Evolutionary conservation across 2,113 vertebrate genomes (phyloP).

Genomic region (Tetrao urogallus): DNA sequence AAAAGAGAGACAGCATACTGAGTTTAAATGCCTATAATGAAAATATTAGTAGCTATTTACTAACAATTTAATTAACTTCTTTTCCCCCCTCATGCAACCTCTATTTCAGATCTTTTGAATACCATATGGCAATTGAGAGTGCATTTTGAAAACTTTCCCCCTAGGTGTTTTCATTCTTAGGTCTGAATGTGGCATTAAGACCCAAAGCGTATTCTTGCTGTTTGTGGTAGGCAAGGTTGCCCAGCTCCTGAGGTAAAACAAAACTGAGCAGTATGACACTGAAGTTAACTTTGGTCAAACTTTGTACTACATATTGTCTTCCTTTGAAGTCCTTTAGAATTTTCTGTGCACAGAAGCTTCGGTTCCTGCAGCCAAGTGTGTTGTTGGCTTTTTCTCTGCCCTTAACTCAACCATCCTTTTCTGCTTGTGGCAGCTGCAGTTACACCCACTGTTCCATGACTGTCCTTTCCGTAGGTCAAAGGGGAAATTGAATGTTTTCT

Average conservation of each 20-base stretch:
- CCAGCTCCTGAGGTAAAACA: background rate
- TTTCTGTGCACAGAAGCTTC: background rate
- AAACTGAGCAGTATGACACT: background rate
- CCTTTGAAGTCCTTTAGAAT: background rate
- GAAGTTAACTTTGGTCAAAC: rapidly evolving
- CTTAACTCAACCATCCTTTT: background rate
- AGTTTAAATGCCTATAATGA: constrained; percentile 33
- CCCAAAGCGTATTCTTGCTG: background rate
- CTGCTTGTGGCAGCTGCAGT: background rate
- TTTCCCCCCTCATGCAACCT: background rate
- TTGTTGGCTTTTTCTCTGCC: background rate
- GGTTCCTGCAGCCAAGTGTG: background rate
- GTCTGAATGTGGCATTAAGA: background rate
- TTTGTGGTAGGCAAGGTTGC: background rate
- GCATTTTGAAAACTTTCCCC: background rate
- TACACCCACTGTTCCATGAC: rapidly evolving
- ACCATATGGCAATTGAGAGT: background rate
- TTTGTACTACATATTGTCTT: background rate
- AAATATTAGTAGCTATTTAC: constrained; percentile 49
- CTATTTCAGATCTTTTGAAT: constrained; percentile 5
- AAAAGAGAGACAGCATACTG: constrained; percentile 23
- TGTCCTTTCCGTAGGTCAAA: background rate
- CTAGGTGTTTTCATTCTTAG: background rate
- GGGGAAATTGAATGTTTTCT: background rate
- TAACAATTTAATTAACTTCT: constrained; percentile 57